Conservation (phyloP, 2,113 vertebrate species). For the Mohoua ochrocephala region DNA sequence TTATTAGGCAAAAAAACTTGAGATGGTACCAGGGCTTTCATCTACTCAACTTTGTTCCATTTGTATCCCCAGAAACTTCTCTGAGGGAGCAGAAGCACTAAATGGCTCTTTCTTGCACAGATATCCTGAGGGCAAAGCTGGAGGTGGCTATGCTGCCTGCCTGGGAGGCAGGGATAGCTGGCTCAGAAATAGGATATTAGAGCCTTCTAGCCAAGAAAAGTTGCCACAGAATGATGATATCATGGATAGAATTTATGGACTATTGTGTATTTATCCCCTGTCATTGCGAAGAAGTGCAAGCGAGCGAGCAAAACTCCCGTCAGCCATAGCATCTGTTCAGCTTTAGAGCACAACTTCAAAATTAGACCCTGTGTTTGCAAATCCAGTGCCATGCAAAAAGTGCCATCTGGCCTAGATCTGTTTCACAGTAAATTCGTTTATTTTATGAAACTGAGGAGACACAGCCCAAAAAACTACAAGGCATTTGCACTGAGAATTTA, state of each 20-base stretch:
- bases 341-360: constrained; percentile 18
- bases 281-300: not conserved
- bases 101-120: not conserved
- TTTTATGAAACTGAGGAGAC: constrained; percentile 8
- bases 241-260: not conserved
- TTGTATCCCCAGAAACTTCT: not conserved
- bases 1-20: not conserved
- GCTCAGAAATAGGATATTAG: not conserved
- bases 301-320: not conserved
- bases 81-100: not conserved
- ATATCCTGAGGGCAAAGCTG: not conserved
- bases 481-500: not conserved
- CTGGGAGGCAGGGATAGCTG: not conserved
- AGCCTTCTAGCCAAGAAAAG: not conserved
- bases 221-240: not conserved
- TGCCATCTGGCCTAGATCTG: constrained; percentile 12
- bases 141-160: not conserved
- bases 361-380: constrained; percentile 33
- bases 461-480: not conserved
- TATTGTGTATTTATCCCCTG: not conserved
- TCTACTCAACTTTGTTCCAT: not conserved
- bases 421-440: not conserved
- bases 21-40: not conserved
- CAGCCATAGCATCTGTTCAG: constrained; percentile 12
- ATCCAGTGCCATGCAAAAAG: not conserved